Evolutionary conservation across 2,888 invertebrate genomes (phyloP).

Genomic region (Aricia artaxerxes): DNA sequence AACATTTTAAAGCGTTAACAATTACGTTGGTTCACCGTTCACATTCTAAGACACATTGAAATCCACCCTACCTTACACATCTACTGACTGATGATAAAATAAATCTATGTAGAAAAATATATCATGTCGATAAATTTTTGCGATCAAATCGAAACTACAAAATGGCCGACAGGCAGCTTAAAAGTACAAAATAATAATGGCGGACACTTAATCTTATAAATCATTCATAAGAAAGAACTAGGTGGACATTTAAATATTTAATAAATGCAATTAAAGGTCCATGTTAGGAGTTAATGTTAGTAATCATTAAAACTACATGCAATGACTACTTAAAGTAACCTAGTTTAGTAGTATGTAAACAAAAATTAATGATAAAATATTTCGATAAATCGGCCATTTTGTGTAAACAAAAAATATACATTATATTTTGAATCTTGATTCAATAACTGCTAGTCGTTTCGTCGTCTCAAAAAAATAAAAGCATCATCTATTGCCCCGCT

Average conservation of each 20-base stretch:
- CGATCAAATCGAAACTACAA: neutral
- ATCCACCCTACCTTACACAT: conserved; percentile 5
- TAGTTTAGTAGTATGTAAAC: neutral
- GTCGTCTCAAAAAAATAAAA: neutral
- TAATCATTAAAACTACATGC: neutral
- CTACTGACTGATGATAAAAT: conserved; percentile 15
- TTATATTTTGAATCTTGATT: neutral
- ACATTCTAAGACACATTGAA: conserved; percentile 30
- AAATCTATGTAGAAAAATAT: conserved; percentile 24
- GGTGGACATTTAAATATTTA: neutral
- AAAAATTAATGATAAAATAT: neutral
- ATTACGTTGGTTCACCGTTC: conserved; percentile 31
- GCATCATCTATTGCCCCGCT: neutral
- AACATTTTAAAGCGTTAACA: conserved; percentile 29
- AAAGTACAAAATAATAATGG: neutral
- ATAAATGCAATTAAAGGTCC: conserved; percentile 9
- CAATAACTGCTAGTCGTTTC: neutral
- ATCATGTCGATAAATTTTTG: neutral
- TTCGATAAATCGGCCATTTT: neutral
- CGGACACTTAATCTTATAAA: neutral
- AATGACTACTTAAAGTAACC: neutral
- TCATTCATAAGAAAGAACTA: neutral
- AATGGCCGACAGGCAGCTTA: neutral
- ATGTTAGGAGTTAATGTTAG: neutral
- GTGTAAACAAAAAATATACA: neutral